These are phyloP conservation scores for Graphium colonna DNA, from an alignment of 2,888 invertebrate species.

Conservation along the genomic window DNA sequence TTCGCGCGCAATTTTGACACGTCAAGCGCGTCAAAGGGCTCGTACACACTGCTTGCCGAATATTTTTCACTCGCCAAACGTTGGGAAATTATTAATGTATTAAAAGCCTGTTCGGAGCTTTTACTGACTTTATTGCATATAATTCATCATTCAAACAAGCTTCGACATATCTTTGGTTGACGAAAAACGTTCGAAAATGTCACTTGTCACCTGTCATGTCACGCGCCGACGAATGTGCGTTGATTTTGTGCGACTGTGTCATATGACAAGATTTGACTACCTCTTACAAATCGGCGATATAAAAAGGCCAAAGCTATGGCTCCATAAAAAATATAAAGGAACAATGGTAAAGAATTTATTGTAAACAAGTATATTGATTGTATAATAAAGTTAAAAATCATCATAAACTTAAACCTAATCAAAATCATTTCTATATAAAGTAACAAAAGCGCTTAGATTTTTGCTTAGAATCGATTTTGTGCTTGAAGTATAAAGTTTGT, in stretches of 20 bases:
- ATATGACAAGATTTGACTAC: background rate
- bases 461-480: background rate
- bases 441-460: background rate
- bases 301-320: background rate
- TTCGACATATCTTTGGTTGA: too few relatives aligned
- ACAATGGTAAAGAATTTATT: background rate
- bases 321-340: too few relatives aligned
- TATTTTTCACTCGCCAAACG: too few relatives aligned
- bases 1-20: constrained; percentile 3
- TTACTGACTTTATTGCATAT: too few relatives aligned
- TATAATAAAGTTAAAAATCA: constrained; percentile 23
- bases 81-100: too few relatives aligned
- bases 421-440: background rate
- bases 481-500: background rate
- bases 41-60: too few relatives aligned
- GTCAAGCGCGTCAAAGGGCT: background rate
- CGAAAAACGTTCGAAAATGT: too few relatives aligned
- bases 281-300: background rate
- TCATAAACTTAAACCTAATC: constrained; percentile 21
- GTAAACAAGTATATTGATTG: constrained; percentile 11
- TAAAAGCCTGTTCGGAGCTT: too few relatives aligned
- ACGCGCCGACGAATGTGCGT: constrained; percentile 8
- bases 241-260: constrained; percentile 6
- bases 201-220: too few relatives aligned
- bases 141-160: too few relatives aligned